These are phyloP conservation scores for Apteryx mantelli DNA, from an alignment of 2,113 vertebrate genomes.

Conservation along the genomic window DNA sequence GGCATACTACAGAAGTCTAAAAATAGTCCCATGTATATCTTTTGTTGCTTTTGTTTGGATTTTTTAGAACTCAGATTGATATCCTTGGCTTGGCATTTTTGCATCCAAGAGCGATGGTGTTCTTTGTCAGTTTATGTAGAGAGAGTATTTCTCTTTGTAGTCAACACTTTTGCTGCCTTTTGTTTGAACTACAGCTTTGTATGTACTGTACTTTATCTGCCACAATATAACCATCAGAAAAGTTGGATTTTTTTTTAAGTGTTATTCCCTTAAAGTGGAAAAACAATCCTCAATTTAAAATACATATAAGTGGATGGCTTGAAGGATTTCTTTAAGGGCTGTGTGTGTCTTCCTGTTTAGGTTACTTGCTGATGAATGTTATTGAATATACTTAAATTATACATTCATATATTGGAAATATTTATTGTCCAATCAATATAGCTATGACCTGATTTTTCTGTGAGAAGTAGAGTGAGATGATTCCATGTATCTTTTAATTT, in stretches of 20 bases:
- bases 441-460: background rate
- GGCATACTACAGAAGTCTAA: background rate
- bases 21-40: accelerated
- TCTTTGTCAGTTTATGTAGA: background rate
- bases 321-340: background rate
- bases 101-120: background rate
- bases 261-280: background rate
- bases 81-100: background rate
- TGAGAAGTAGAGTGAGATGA: background rate
- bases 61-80: background rate
- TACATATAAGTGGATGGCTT: background rate
- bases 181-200: background rate
- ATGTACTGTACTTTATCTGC: background rate
- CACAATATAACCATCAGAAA: background rate
- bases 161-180: background rate
- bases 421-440: background rate
- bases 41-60: background rate
- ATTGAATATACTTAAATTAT: background rate
- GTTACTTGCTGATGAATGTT: background rate
- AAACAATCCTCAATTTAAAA: background rate
- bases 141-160: background rate
- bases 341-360: background rate
- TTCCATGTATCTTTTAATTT: background rate
- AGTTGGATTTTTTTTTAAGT: background rate
- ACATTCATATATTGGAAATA: background rate